phyloP scores from a whole-genome alignment of 2,888 invertebrate genomes.

The Eulithis testata region DNA sequence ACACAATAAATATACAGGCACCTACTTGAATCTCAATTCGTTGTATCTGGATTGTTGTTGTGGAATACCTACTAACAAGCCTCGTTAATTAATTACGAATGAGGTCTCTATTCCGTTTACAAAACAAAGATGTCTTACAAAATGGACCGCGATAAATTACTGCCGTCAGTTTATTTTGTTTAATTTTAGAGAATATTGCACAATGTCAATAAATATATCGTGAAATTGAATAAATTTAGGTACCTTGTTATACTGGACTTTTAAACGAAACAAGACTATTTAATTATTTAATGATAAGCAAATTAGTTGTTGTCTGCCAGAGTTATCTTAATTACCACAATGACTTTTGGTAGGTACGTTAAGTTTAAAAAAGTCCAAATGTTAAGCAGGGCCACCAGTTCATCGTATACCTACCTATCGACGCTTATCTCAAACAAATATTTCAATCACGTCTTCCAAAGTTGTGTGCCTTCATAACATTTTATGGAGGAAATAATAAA shows the following conservation, averaged over 20 bases:
- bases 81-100: neutral
- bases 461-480: constrained; percentile 25
- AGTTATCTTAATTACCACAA: constrained; percentile 41
- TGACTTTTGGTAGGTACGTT: constrained; percentile 34
- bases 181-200: neutral
- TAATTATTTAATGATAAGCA: constrained; percentile 37
- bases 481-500: constrained; percentile 34
- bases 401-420: constrained; percentile 14
- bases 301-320: constrained; percentile 25
- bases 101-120: neutral
- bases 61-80: neutral
- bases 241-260: neutral
- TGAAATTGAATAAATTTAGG: neutral
- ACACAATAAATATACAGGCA: too few relatives aligned
- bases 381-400: constrained; percentile 24
- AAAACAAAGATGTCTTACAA: neutral
- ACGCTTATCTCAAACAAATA: constrained; percentile 31
- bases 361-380: constrained; percentile 31
- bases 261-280: constrained; percentile 26
- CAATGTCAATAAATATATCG: constrained; percentile 2
- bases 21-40: too few relatives aligned
- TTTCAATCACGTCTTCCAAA: constrained; percentile 28
- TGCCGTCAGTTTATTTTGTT: neutral
- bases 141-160: neutral
- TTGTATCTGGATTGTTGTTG: too few relatives aligned